Base-by-base conservation (phyloP, 2,797 vertebrate species). In the Rhabdophis nuchalis region DNA sequence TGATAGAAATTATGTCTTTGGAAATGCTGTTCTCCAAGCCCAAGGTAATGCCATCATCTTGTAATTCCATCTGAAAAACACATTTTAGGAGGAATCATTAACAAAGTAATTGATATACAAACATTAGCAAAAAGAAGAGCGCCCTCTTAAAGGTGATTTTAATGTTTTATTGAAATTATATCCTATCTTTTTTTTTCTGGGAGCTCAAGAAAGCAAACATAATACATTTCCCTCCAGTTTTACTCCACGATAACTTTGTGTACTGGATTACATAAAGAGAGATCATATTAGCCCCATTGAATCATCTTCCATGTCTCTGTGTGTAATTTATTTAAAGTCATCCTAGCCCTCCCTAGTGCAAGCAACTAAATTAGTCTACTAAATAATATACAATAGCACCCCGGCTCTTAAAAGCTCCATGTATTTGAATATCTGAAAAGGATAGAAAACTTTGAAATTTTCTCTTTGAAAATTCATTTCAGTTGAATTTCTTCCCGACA, bases 1-100 rank as follows among this genome's bases (percentile, higher is more conserved):
- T 98, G 96, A 99, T 99, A 96, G 98, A 98, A 96, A 99, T 98
- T 60, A 99, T 98, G 96, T 99, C 99, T 97, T 99, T 99, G 61
- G 99, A 98, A 95, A 99, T 98, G 95, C 98, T 98, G 96, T 99
- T 98, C 95, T 99, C 99, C 96, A 99, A 98, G 91, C 99, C 99
- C 97, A 99, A 97, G 89, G 98, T 99, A 97, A 99, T 98, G 87
- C 98, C 99, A 56, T 99, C 99, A 95, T 99, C 99, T 96, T 99
- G 99, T 72, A 99, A 98, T 97, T 99, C 99, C 99, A 99, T 99
- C 99, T 99, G 97, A 96, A 97, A 97, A 92, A 94, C 36, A 96
- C 14, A 10, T 12, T 96, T 58, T 32, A 52, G 72, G 27, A 13
- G 16, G n/a, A 20, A 60, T 50, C 7, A 32, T 56, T 14, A 58